Evolutionary conservation across 1,140 invertebrate species (phyloP).

Genomic region (Lordiphosa clarofinis): DNA sequence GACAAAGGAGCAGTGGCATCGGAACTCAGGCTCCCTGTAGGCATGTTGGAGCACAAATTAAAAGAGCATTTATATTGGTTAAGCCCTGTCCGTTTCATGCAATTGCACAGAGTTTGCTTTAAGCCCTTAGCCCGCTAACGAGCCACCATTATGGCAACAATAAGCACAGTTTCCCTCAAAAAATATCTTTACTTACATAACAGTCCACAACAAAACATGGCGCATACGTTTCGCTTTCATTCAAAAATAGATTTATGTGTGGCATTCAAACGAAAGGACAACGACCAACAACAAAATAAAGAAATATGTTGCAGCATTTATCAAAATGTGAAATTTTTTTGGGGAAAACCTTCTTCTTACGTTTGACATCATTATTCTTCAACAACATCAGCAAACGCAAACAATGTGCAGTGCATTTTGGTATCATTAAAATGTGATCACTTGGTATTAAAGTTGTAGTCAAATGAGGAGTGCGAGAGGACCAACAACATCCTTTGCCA

Average conservation of each 20-base stretch:
- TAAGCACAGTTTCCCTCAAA: constrained; percentile 67
- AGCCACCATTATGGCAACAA: constrained; percentile 78
- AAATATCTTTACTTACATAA: constrained; percentile 28
- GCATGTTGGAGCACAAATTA: constrained; percentile 53
- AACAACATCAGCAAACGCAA: constrained; percentile 20
- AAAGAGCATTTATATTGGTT: constrained; percentile 75
- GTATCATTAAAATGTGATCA: constrained; percentile 79
- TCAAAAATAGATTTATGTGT: constrained; percentile 79
- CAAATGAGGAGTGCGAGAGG: constrained; percentile 41
- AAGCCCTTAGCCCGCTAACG: constrained; percentile 58
- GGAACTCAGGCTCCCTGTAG: constrained; percentile 6
- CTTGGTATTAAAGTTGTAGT: constrained; percentile 64
- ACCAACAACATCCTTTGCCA: constrained; percentile 19
- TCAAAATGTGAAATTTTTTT: constrained; percentile 61
- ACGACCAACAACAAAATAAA: constrained; percentile 47
- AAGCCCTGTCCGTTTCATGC: constrained; percentile 19
- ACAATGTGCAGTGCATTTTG: constrained; percentile 64
- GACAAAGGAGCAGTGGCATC: constrained; percentile 10
- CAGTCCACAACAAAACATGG: constrained; percentile 47
- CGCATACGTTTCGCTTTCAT: constrained; percentile 64
- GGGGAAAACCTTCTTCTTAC: constrained; percentile 22
- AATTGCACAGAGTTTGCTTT: constrained; percentile 16
- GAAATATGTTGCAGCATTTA: constrained; percentile 71
- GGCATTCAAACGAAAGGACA: constrained; percentile 62
- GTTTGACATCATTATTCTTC: constrained; percentile 66